Evolutionary conservation across 1,140 invertebrate genomes (phyloP).

Genomic region (Ruditapes philippinarum): DNA sequence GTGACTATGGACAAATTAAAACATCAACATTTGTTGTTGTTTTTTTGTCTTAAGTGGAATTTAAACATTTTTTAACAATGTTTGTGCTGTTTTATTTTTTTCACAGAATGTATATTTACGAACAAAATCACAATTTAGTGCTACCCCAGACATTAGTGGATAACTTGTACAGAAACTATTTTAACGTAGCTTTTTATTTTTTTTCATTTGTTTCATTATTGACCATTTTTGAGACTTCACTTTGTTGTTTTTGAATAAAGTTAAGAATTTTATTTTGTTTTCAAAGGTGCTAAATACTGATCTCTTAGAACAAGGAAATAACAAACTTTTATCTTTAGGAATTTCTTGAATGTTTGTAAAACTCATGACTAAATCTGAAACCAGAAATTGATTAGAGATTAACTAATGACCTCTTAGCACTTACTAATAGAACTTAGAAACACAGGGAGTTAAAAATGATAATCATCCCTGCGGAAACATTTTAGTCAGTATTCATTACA

Average conservation of each 20-base stretch:
- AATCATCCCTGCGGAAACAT: not conserved
- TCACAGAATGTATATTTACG: not conserved
- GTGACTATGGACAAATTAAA: too few species aligned
- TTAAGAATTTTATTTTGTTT: not conserved
- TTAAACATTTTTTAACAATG: too few species aligned
- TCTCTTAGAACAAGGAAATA: not conserved
- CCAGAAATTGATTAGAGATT: too few species aligned
- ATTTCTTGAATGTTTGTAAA: too few species aligned
- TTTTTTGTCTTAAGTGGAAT: not conserved
- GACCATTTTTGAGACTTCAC: not conserved
- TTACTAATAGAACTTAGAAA: too few species aligned
- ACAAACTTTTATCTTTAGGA: too few species aligned
- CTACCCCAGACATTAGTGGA: conserved; percentile 31
- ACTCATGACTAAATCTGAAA: too few species aligned
- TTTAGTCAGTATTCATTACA: not conserved
- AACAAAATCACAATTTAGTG: conserved; percentile 23
- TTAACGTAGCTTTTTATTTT: not conserved
- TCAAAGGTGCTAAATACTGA: conserved; percentile 37
- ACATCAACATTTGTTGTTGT: too few species aligned
- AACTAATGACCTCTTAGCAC: too few species aligned
- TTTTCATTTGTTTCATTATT: not conserved
- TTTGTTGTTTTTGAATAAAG: not conserved
- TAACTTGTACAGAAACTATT: conserved; percentile 21
- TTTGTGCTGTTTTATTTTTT: not conserved
- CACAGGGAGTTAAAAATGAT: not conserved